Conservation (phyloP, 2,888 invertebrate genomes). For the Matsumyia berberina region DNA sequence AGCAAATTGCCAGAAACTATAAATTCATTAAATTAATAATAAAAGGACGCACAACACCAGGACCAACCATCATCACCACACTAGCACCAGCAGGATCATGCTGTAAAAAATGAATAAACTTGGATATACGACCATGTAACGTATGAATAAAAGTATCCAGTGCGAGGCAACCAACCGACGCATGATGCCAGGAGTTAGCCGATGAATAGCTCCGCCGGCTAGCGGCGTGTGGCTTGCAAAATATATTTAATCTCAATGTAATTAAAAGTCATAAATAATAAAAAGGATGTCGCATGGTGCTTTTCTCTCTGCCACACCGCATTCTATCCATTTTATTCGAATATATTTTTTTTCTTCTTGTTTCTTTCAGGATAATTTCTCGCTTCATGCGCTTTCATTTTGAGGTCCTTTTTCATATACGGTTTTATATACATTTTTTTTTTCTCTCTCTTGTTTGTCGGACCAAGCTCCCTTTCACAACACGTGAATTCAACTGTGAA, state of each 20-base stretch:
- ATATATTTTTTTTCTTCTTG: not conserved
- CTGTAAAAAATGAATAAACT: too few species aligned
- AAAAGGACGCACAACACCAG: conserved; percentile 33
- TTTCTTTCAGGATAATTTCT: conserved; percentile 42
- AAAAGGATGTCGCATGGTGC: conserved; percentile 65
- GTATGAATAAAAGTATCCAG: conserved; percentile 4
- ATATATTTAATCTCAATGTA: conserved; percentile 74
- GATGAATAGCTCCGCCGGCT: conserved; percentile 41
- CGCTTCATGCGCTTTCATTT: conserved; percentile 61
- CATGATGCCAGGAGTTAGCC: conserved; percentile 60
- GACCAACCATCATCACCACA: not conserved
- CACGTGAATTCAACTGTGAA: conserved; percentile 62
- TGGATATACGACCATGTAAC: too few species aligned
- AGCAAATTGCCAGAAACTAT: conserved; percentile 57
- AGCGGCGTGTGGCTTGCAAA: conserved; percentile 34
- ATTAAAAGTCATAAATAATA: conserved; percentile 76
- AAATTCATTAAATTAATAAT: conserved; percentile 71
- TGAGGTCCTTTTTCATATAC: conserved; percentile 6
- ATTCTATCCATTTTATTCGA: conserved; percentile 22
- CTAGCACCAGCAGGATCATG: not conserved
- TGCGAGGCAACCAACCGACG: conserved; percentile 45
- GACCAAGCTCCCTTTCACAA: conserved; percentile 10
- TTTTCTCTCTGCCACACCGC: not conserved
- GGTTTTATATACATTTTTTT: not conserved
- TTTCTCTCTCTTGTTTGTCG: conserved; percentile 17